Evolutionary conservation across 2,797 vertebrate species (phyloP), one percentile per base, ranked within the genome.

Genomic region (Chelon auratus): DNA sequence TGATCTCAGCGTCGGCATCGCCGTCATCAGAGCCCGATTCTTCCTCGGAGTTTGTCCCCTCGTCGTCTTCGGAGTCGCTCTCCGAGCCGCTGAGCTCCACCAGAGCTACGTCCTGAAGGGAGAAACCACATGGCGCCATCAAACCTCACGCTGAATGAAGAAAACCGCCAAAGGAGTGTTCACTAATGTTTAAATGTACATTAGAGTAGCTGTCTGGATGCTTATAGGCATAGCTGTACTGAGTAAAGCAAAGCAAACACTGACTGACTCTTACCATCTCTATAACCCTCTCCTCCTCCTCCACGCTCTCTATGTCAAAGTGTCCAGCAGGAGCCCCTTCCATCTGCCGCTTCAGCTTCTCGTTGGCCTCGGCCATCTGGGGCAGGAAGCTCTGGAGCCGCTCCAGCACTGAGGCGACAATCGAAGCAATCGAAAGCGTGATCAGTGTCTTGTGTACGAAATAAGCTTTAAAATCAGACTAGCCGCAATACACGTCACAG

Each of bases 341-440:
- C 85, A 97, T 97, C 87, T 97, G 95, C 85, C 83, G 93, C 80
- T 73, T 93, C 54, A 99, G 91, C 54, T 95, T 94, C 69, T 96
- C 92, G n/a, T 99, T 99, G 68, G 97, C 98, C 52, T 93, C 91
- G 0, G 96, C 97, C 90, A 98, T 95, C 84, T 95, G 95, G 11
- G 97, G 98, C 56, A 99, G 89, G 84, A 99, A 99, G 81, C 67
- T 94, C 91, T 97, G 96, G 17, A 99, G 92, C 78, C 92, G 91
- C 56, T 96, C 95, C 74, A 98, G 80, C 57, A 99, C 97, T 98
- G 73, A 37, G 4, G 24, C 26, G 63, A 13, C 62, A 18, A 0
- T 18, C 53, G 20, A 52, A 24, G 8, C 9, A 52, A 2, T 17
- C 5, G 12, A 45, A 15, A 45, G 2, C 5, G 13, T 45, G 0